A percentile compares a stretch with the other conserved stretches of the same genome.
Conservation (phyloP, 1,140 invertebrate species). For the Danaus melanippus region DNA sequence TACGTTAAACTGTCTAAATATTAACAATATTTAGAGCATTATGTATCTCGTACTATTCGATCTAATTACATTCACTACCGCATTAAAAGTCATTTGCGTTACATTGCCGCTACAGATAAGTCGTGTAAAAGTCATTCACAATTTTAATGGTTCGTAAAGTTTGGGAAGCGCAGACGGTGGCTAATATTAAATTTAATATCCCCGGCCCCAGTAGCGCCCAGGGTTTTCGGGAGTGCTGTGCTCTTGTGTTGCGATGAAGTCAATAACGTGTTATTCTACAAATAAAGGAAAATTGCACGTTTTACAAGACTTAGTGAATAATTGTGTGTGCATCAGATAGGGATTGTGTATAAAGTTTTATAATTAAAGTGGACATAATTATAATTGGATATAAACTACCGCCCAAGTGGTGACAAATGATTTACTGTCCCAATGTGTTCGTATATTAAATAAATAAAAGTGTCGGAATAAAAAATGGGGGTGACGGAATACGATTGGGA, state of each 20-base stretch:
- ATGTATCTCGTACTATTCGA: slow-evolving; percentile 10
- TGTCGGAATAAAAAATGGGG: slow-evolving; percentile 54
- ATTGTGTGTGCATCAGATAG: slow-evolving; percentile 64
- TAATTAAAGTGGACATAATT: too few relatives aligned
- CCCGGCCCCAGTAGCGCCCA: slow-evolving; percentile 60
- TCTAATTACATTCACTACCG: slow-evolving; percentile 2
- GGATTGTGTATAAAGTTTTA: slow-evolving; percentile 7
- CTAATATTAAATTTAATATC: slow-evolving; percentile 70
- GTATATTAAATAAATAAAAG: slow-evolving; percentile 32
- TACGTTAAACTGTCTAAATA: too few relatives aligned
- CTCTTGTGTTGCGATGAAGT: slow-evolving; percentile 48
- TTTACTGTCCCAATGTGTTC: slow-evolving; percentile 36
- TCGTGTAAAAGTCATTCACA: not conserved
- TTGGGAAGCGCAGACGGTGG: slow-evolving; percentile 51
- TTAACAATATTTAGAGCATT: not conserved
- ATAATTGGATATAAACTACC: too few relatives aligned
- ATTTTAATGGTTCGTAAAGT: slow-evolving; percentile 26
- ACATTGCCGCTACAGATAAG: too few relatives aligned
- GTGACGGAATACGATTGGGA: slow-evolving; percentile 66
- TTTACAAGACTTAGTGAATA: slow-evolving; percentile 47
- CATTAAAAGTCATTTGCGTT: slow-evolving; percentile 5
- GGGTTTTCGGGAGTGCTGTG: slow-evolving; percentile 49
- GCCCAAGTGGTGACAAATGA: slow-evolving; percentile 30
- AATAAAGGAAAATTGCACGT: slow-evolving; percentile 36
- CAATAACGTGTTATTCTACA: slow-evolving; percentile 41